Percentiles rank a stretch among this genome's conserved stretches.
Evolutionary conservation across 2,113 vertebrate species (phyloP).

Genomic region (Platysteira castanea): DNA sequence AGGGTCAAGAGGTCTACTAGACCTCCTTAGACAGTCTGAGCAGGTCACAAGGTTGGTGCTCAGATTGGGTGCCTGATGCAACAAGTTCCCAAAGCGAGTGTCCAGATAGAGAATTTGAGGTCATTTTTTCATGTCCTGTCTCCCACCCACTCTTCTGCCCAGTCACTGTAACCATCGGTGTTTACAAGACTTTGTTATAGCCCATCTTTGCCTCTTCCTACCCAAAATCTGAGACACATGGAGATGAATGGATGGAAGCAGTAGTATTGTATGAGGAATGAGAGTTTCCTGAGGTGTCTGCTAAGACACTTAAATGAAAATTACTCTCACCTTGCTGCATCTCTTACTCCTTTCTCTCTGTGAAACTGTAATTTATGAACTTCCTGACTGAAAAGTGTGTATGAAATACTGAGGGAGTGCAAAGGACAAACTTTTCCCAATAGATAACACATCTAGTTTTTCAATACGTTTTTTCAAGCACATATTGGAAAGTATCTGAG

Average conservation of each 20-base stretch:
- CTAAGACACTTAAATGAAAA: background rate
- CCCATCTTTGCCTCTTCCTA: background rate
- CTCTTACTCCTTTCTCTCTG: background rate
- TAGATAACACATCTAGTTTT: background rate
- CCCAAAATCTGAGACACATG: background rate
- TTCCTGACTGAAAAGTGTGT: background rate
- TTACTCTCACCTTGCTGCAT: background rate
- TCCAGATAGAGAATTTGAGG: background rate
- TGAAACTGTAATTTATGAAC: background rate
- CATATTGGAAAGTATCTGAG: background rate
- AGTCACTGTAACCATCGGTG: background rate
- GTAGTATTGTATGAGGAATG: background rate
- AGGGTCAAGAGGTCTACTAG: background rate
- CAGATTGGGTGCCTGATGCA: background rate
- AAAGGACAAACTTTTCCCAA: background rate
- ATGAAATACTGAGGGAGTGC: background rate
- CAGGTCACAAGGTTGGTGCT: background rate
- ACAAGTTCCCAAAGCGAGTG: background rate
- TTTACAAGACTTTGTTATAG: background rate
- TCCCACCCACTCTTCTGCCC: background rate
- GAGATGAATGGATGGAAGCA: background rate
- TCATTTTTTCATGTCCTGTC: background rate
- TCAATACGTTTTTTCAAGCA: background rate
- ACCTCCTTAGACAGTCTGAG: background rate
- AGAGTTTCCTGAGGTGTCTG: background rate